Evolutionary conservation across 2,888 invertebrate genomes (phyloP).

Genomic region (Calliopum simillimum): DNA sequence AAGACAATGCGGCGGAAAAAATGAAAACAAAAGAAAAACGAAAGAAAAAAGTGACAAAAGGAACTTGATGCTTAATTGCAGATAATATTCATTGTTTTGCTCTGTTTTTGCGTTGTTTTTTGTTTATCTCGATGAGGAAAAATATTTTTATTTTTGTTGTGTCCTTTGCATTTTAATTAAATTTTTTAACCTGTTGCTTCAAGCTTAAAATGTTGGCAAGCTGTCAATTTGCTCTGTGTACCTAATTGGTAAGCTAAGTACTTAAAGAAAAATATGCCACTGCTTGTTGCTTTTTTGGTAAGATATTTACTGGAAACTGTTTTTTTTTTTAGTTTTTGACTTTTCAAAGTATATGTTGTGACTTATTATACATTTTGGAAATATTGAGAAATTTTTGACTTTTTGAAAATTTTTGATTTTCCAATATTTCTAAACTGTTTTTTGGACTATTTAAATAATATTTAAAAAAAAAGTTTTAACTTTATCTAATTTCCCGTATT

Average conservation of each 20-base stretch:
- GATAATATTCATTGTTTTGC: conserved; percentile 4
- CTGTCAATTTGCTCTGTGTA: too few relatives aligned
- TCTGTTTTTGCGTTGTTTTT: not conserved
- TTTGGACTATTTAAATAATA: too few relatives aligned
- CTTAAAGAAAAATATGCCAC: too few relatives aligned
- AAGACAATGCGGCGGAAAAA: too few relatives aligned
- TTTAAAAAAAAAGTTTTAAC: too few relatives aligned
- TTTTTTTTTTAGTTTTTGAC: not conserved
- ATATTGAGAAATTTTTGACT: not conserved
- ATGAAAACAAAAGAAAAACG: not conserved
- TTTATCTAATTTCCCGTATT: too few relatives aligned
- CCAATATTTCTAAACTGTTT: too few relatives aligned
- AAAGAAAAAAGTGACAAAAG: not conserved
- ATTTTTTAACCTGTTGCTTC: not conserved
- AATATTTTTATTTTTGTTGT: not conserved
- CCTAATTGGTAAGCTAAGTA: too few relatives aligned
- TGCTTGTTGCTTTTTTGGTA: too few relatives aligned
- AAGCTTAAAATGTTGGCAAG: too few relatives aligned
- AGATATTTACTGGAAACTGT: too few relatives aligned
- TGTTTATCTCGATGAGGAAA: not conserved
- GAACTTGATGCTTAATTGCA: conserved; percentile 3
- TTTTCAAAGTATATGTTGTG: not conserved
- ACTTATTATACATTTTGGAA: not conserved
- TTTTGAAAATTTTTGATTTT: not conserved
- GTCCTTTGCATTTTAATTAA: not conserved